A percentile compares a stretch with the other conserved stretches of the same genome.
Evolutionary conservation across 2,113 vertebrate species (phyloP).

Genomic region (Neogale vison): DNA sequence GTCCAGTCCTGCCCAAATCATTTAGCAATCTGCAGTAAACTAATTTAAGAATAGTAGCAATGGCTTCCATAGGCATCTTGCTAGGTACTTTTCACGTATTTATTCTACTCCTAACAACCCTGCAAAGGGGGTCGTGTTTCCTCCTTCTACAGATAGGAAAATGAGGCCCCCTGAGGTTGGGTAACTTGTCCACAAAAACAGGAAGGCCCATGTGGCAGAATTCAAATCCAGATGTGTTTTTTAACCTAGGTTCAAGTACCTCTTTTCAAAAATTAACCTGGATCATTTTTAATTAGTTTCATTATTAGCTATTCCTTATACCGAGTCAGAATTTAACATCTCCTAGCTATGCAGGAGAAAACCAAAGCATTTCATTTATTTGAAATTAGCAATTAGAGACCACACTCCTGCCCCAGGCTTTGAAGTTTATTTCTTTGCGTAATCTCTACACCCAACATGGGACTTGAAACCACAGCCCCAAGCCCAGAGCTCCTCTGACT

Average conservation of each 20-base stretch:
- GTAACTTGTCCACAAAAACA: background rate
- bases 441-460: background rate
- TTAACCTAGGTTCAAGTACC: background rate
- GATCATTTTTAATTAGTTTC: background rate
- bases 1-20: background rate
- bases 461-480: background rate
- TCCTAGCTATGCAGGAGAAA: background rate
- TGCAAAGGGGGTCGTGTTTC: background rate
- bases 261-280: background rate
- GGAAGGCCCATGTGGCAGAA: background rate
- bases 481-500: background rate
- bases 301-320: background rate
- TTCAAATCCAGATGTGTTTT: background rate
- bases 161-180: background rate
- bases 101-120: background rate
- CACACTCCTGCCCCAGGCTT: background rate
- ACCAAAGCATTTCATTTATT: background rate
- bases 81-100: background rate
- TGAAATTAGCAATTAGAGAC: conserved; percentile 2
- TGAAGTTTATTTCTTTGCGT: background rate
- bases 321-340: background rate
- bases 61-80: background rate
- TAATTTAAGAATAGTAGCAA: background rate
- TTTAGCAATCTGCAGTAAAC: background rate
- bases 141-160: background rate